These are phyloP conservation scores for Synanthedon formicaeformis DNA, from an alignment of 2,888 invertebrate species.

Conservation along the genomic window DNA sequence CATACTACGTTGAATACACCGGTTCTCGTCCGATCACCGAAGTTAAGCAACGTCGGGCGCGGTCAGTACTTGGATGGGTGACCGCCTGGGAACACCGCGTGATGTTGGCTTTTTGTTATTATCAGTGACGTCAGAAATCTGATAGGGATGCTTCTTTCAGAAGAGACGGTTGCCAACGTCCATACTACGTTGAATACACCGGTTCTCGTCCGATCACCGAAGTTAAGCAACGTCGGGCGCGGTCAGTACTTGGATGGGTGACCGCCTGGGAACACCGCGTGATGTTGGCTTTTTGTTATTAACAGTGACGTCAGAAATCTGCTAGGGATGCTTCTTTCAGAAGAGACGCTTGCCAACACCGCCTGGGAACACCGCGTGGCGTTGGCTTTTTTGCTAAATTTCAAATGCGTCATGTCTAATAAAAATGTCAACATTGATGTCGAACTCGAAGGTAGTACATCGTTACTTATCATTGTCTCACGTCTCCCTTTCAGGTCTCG, in stretches of 20 bases:
- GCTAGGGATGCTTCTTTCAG: neutral
- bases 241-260: slow-evolving; percentile 21
- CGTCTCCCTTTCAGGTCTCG: slow-evolving; percentile 14
- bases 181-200: slow-evolving; percentile 19
- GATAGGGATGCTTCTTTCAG: too few species aligned
- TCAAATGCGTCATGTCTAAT: slow-evolving; percentile 11
- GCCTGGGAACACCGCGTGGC: slow-evolving; percentile 20
- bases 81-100: slow-evolving; percentile 21
- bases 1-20: slow-evolving; percentile 31
- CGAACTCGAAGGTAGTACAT: neutral
- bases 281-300: slow-evolving; percentile 13
- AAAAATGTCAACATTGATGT: slow-evolving; percentile 9
- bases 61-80: slow-evolving; percentile 11
- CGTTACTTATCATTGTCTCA: slow-evolving; percentile 10
- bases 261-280: slow-evolving; percentile 21
- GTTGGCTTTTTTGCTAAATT: slow-evolving; percentile 12
- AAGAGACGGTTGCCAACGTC: slow-evolving; percentile 11
- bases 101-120: slow-evolving; percentile 7
- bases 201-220: slow-evolving; percentile 22
- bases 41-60: slow-evolving; percentile 42
- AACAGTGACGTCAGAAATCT: too few species aligned
- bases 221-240: slow-evolving; percentile 21
- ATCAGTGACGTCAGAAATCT: too few species aligned
- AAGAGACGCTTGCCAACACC: slow-evolving; percentile 11
- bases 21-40: slow-evolving; percentile 46